phyloP scores from a whole-genome alignment of 2,888 invertebrate species.

The Synergus gifuensis region DNA sequence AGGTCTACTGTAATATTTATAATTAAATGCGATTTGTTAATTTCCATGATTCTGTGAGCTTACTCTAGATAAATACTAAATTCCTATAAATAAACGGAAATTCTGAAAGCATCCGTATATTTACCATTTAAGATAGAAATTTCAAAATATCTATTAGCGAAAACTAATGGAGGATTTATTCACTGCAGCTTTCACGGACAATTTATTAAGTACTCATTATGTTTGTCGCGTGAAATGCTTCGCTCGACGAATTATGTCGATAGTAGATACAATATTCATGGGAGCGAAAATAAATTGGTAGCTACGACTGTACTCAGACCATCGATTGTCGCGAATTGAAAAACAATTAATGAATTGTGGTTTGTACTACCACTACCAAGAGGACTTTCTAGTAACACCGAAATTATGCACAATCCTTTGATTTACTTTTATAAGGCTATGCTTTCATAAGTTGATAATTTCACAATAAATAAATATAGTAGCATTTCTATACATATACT shows the following conservation, averaged over 20 bases:
- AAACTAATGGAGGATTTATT: neutral
- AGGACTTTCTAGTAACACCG: conserved; percentile 37
- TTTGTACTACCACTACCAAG: conserved; percentile 57
- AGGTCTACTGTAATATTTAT: neutral
- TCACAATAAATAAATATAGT: neutral
- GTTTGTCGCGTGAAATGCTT: conserved; percentile 20
- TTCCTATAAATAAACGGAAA: neutral
- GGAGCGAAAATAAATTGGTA: conserved; percentile 57
- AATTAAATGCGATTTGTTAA: neutral
- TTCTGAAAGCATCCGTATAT: neutral
- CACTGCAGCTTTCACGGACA: neutral
- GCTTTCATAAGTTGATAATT: neutral
- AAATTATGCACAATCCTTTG: conserved; percentile 54
- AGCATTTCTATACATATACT: neutral
- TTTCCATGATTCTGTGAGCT: neutral
- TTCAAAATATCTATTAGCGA: neutral
- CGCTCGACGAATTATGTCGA: neutral
- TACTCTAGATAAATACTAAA: neutral
- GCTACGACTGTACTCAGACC: conserved; percentile 56
- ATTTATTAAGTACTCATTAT: conserved; percentile 25
- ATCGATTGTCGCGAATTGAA: conserved; percentile 73
- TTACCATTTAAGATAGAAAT: neutral
- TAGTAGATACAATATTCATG: conserved; percentile 23
- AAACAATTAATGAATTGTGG: conserved; percentile 74
- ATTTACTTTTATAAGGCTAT: neutral